phyloP scores from a whole-genome alignment of 2,797 vertebrate species.

The Lacerta agilis region DNA sequence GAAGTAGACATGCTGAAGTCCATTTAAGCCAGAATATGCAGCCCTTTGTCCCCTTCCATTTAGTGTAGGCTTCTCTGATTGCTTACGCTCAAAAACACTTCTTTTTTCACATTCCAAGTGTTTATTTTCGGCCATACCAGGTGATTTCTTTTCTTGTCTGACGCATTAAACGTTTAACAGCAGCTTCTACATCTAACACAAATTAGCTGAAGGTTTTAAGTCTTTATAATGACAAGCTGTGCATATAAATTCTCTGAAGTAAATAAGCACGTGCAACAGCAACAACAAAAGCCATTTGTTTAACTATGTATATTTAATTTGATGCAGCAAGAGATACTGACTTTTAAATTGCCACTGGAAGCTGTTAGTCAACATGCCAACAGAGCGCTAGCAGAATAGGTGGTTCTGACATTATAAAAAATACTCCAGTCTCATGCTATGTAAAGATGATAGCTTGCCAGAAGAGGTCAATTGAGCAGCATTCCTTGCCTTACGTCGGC shows the following conservation, averaged over 20 bases:
- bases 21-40: too few relatives aligned
- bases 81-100: too few relatives aligned
- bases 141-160: too few relatives aligned
- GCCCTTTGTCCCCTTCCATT: too few relatives aligned
- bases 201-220: not conserved
- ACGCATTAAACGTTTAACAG: not conserved
- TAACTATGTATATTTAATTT: constrained; percentile 34
- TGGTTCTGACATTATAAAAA: not conserved
- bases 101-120: too few relatives aligned
- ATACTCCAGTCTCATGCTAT: not conserved
- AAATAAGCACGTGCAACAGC: constrained; percentile 22
- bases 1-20: too few relatives aligned
- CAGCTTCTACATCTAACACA: not conserved
- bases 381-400: not conserved
- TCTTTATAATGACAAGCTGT: constrained; percentile 26
- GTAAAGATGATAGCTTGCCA: not conserved
- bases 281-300: constrained; percentile 23
- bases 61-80: too few relatives aligned
- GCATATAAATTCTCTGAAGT: constrained; percentile 24
- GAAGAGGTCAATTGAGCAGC: not conserved
- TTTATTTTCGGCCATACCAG: too few relatives aligned
- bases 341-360: constrained; percentile 18
- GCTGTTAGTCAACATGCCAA: constrained; percentile 1
- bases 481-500: not conserved
- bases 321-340: constrained; percentile 12